phyloP scores from a whole-genome alignment of 1,140 invertebrate species.

The Steinernema feltiae region DNA sequence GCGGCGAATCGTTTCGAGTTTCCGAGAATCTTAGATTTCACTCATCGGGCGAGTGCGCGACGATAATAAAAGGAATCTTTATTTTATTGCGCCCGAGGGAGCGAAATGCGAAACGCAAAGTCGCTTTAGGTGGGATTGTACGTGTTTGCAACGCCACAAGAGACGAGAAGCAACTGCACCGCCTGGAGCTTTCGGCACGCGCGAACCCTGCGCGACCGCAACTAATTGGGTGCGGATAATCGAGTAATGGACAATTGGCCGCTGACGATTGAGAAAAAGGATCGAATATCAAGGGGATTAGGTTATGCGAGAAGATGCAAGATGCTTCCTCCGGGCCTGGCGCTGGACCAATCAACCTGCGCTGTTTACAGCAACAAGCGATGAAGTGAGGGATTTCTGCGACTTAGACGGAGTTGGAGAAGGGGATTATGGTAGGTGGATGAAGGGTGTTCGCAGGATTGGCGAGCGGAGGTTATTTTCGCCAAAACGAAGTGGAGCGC shows the following conservation, averaged over 20 bases:
- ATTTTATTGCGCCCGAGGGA: neutral
- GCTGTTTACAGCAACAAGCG: too few species aligned
- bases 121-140: neutral
- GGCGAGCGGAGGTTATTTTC: neutral
- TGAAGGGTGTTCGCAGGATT: neutral
- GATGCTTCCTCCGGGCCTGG: too few species aligned
- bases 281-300: conserved; percentile 2
- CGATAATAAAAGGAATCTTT: neutral
- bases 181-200: neutral
- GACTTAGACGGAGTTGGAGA: neutral
- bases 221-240: neutral
- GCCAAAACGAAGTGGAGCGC: neutral
- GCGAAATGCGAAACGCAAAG: neutral
- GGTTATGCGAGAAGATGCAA: conserved; percentile 5
- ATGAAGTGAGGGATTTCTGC: neutral
- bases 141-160: too few species aligned
- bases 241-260: neutral
- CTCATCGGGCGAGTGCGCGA: neutral
- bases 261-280: neutral
- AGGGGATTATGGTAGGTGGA: neutral
- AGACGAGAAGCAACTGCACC: neutral
- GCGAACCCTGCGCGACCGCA: neutral
- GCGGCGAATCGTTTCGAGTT: neutral
- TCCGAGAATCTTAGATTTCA: neutral
- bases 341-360: neutral